Evolutionary conservation across 2,113 vertebrate species (phyloP), one percentile per base, ranked within the genome.

Genomic region (Passer montanus): DNA sequence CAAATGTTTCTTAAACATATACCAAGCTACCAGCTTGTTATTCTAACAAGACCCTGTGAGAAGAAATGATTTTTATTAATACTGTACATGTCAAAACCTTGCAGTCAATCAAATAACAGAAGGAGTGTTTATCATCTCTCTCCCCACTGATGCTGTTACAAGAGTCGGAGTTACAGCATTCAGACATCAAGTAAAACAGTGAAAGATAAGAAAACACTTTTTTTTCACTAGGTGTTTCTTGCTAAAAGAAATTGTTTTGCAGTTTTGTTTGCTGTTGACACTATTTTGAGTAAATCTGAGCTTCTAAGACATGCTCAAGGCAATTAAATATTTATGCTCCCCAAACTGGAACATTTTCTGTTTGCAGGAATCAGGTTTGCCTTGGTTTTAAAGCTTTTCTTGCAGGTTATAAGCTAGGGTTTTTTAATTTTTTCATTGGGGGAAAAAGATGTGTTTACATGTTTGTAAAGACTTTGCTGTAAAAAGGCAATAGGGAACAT

Each of bases 251-350:
- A 21, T 41, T 31, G 39, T 17, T 26, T 41, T 69, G 46, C 9
- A 58, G 33, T 83, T 90, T 53, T 62, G 28, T 77, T 86, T 72
- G 16, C 52, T 83, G 49, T 56, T 91, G 44, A 37, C 28, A 27
- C 27, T 74, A 10, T 75, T 77, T 89, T 67, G 56, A 84, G 47
- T 81, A 84, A 81, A 67, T 50, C 60, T 63, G 47, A 63, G 24
- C 50, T 93, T 55, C 52, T 43, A 15, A 93, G 69, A n/a, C 13
- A 7, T 31, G 16, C 37, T 58, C 1, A 43, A 66, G 39, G 23
- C 20, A 81, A 73, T 62, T 73, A 89, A 95, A 95, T 89, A 93
- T 87, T 96, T 91, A 91, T 87, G 47, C 7, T 87, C 23, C 33
- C 46, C 7, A 83, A 85, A 76, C 44, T 90, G 67, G 58, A 83